Evolutionary conservation across 2,113 vertebrate species (phyloP).

Genomic region (Podiceps cristatus): DNA sequence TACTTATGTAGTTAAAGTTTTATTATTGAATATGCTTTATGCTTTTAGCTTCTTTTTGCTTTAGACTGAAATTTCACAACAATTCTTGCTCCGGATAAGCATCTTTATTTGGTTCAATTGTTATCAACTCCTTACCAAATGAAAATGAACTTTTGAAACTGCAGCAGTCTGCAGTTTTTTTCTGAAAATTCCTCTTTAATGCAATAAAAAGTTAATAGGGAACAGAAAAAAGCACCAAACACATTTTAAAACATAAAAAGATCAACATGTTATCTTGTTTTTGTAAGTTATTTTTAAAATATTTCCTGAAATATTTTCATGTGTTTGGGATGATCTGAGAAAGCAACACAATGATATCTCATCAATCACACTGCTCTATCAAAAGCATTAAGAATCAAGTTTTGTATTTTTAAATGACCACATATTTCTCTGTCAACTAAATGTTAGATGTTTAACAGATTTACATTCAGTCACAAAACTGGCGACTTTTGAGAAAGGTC

Average conservation of each 20-base stretch:
- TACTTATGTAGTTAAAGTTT: not conserved
- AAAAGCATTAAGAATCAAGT: not conserved
- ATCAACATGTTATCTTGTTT: not conserved
- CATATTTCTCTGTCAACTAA: conserved; percentile 45
- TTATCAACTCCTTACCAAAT: conserved; percentile 15
- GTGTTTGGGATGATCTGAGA: not conserved
- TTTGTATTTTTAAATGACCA: conserved; percentile 12
- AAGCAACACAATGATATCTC: not conserved
- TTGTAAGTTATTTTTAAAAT: not conserved
- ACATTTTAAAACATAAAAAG: not conserved
- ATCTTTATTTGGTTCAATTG: conserved; percentile 33
- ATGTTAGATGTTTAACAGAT: conserved; percentile 51
- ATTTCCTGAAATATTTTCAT: not conserved
- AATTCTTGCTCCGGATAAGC: conserved; percentile 4
- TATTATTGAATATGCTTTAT: not conserved
- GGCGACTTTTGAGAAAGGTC: conserved; percentile 37
- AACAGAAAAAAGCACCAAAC: conserved; percentile 10
- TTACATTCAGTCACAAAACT: conserved; percentile 41
- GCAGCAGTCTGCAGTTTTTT: not conserved
- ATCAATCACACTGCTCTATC: not conserved
- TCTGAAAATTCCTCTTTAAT: conserved; percentile 45
- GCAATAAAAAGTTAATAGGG: conserved; percentile 62
- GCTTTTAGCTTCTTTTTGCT: conserved; percentile 14
- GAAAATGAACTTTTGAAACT: conserved; percentile 44
- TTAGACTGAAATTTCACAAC: conserved; percentile 7